Evolutionary conservation across 2,888 invertebrate genomes (phyloP), one percentile per base, ranked within the genome.

Genomic region (Serripes groenlandicus): DNA sequence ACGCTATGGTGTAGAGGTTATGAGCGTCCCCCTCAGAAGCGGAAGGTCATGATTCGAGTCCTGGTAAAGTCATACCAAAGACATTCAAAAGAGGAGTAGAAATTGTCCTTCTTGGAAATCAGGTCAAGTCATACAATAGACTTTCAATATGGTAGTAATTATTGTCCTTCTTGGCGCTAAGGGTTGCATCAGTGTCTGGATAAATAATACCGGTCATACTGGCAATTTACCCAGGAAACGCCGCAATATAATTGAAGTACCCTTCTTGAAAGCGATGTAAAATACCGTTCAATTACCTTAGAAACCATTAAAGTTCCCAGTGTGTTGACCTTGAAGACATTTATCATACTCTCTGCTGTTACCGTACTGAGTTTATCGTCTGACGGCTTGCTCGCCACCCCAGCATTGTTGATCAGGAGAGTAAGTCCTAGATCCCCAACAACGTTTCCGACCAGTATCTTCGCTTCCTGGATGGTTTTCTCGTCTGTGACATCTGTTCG

Each of bases 391-490:
- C 42, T 71, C 4, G 72, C 56, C 28, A 97, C 95, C 7, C 97
- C 98, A 26, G 98, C 98, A 95, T 98, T 98, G 94, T 98, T 98
- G 86, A 98, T 96, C 0, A 98, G 95, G 42, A 98, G 96, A 94
- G 98, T 98, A 0, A 98, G 95, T 0, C 98, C 98, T 70, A 96
- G 94, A 0, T 96, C 96, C 23, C 81, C 80, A 11, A 90, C 30
- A 34, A 62, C n/a, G 1, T 56, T 52, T 30, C 82, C 87, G 5
- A 87, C 85, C 26, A 69, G 35, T 21, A 56, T 42, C 23, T 42
- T 77, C 11, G 73, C 54, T 37, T 37, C 42, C 0, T 77, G 42
- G 3, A 90, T 78, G 11, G 78, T 58, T n/a, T 26, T 69, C n/a
- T 58, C 34, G 30, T 88, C 75, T 30, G 60, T 69, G 11, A 85